phyloP scores from a whole-genome alignment of 2,797 vertebrate species.

The Semotilus atromaculatus region DNA sequence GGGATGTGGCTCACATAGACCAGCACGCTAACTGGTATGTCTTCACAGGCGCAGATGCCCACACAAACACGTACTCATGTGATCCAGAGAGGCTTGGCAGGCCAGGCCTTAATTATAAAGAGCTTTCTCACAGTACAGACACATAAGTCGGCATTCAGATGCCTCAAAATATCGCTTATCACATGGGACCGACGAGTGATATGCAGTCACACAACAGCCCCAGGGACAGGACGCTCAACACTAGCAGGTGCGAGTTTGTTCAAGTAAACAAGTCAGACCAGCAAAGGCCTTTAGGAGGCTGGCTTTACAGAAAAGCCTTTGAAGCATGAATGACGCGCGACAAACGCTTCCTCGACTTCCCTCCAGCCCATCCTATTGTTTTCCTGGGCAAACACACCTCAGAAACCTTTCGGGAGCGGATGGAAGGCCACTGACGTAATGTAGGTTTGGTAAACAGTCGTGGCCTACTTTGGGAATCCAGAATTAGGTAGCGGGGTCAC shows the following conservation, averaged over 20 bases:
- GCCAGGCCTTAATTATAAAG: slow-evolving; percentile 45
- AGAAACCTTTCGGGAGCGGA: slow-evolving; percentile 16
- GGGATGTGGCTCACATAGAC: background rate
- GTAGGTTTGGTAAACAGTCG: slow-evolving; percentile 47
- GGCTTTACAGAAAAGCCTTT: slow-evolving; percentile 28
- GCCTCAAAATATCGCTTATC: slow-evolving; percentile 25
- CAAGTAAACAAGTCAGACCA: slow-evolving; percentile 8
- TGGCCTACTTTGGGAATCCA: slow-evolving; percentile 47
- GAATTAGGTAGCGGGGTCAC: slow-evolving; percentile 26
- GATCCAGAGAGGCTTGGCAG: slow-evolving; percentile 43
- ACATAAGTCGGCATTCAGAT: slow-evolving; percentile 35
- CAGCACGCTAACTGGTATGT: slow-evolving; percentile 23
- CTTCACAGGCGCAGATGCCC: slow-evolving; percentile 22
- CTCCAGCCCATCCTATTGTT: slow-evolving; percentile 41
- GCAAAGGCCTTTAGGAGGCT: background rate
- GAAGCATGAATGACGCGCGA: background rate
- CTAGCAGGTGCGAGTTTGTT: slow-evolving; percentile 28
- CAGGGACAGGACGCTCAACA: slow-evolving; percentile 12
- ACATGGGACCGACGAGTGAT: slow-evolving; percentile 1
- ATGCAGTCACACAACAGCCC: slow-evolving; percentile 33
- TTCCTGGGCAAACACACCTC: slow-evolving; percentile 32
- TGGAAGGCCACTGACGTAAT: slow-evolving; percentile 38
- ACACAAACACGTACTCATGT: slow-evolving; percentile 35
- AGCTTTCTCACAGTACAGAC: slow-evolving; percentile 34
- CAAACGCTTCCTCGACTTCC: slow-evolving; percentile 18